Evolutionary conservation across 2,797 vertebrate genomes (phyloP), one percentile per base, ranked within the genome.

Genomic region (Loris lydekkerianus): DNA sequence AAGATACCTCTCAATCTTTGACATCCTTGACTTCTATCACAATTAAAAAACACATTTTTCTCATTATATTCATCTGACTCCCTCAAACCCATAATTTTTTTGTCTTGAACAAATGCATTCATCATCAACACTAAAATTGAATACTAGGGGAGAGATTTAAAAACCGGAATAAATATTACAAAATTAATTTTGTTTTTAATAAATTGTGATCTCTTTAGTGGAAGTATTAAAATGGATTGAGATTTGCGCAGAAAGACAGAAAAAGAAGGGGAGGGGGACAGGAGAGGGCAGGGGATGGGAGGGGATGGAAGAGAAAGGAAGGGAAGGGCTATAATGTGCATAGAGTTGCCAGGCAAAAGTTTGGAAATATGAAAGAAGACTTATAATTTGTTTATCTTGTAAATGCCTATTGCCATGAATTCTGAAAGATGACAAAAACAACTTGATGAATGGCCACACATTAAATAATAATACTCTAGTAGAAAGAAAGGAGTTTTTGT

Each of bases 151-250:
- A 87, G 46, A 85, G 1, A 23, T 61, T 72, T 18, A 53, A 60
- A 84, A 85, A 94, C 34, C 82, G 29, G 2, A 7, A 86, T 34
- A 82, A 29, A 75, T 94, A 69, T 73, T 25, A 37, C 18, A 94
- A 69, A 88, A 70, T 91, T 60, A 69, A 87, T 67, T 86, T 88
- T 23, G 56, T 84, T 84, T 93, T 93, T 37, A 92, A 92, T 87
- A 82, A 81, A 81, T 85, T 53, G 84, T 89, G n/a, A 40, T 81
- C 63, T 34, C 18, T 61, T 96, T 56, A 85, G 15, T 77, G 37
- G 17, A 93, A 81, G 0, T 40, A 77, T 25, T 76, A 29, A 73
- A 72, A 77, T 77, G 34, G 27, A 34, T 53, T 89, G 65, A 86
- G 7, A 53, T 49, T 72, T 21, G 46, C 34, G 40, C 11, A 34